Evolutionary conservation across 2,888 invertebrate species (phyloP), one percentile per base, ranked within the genome.

Genomic region (Siphlonurus alternatus): DNA sequence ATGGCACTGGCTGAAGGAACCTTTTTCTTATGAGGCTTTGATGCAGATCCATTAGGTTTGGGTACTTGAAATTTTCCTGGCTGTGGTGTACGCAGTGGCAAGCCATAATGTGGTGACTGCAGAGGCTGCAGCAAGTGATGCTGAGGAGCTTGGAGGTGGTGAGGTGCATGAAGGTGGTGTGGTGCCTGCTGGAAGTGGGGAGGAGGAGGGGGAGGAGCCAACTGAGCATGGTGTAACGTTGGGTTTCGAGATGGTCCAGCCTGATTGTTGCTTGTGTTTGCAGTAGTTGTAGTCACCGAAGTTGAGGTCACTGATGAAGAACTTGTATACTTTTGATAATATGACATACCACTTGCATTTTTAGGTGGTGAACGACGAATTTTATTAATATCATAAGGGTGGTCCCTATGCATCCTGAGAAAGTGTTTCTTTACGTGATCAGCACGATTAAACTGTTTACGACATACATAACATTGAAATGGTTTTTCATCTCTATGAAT

Each of bases 361-460:
- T 70, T 70, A 5, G 69, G 67, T 25, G 71, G 71, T 69, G 85
- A 81, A 67, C 85, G 81, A 65, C 89, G 79, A 71, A 91, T 91
- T 72, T 88, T 83, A 71, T 89, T 87, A 65, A 91, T 79, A 72
- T 93, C 93, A 74, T 93, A 94, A 1, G 86, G 86, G 73, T 91
- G 86, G 71, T 93, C 93, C 59, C 93, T 83, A 73, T 94, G 93
- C 90, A 94, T 93, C 69, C 93, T 81, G 69, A 92, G 78, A 72
- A 93, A 93, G 76, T 94, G 93, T 73, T 94, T 94, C 76, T 94
- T 94, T 60, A 94, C 93, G 74, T 94, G 93, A 76, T 94, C 93
- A 53, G 93, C 93, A 63, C 93, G 82, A 76, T 93, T 94, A 78
- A 94, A 94, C 75, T 93, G 91, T 76, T 93, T 93, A 74, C 88